Base-by-base conservation (phyloP, 2,888 invertebrate species). In the Tachystola acroxantha region DNA sequence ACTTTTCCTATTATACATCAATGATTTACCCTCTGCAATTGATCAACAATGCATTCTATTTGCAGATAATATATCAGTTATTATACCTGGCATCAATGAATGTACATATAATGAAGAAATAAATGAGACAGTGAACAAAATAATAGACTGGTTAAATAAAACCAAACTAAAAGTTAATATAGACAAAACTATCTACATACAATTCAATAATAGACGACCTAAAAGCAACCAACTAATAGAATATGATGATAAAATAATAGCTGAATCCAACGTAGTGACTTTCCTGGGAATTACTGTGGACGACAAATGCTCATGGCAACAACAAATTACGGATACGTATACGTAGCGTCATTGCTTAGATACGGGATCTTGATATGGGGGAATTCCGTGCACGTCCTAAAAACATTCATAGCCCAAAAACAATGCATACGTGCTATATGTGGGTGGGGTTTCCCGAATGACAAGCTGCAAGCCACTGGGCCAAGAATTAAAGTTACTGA, bases 291-390 rank as follows among this genome's bases (percentile, higher is more conserved):
- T n/a, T n/a, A n/a, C n/a, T n/a, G n/a, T n/a, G n/a, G n/a, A n/a
- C n/a, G n/a, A n/a, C n/a, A n/a, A n/a, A n/a, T n/a, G n/a, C n/a
- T n/a, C n/a, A n/a, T n/a, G n/a, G n/a, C n/a, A 27, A 27, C 16
- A 14, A 26, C 12, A 36, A 34, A 36, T 32, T 36, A 25, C 32
- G 32, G 11, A 22, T 30, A 46, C 31, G 42, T 37, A 11, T 46
- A 37, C 11, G 40, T 44, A 3, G 25, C 32, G 13, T 44, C 42
- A 7, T 16, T 37, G 12, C 13, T 44, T 2, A 36, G 40, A 13
- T 43, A 46, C 27, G 44, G 40, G n/a, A n/a, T n/a, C n/a, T n/a
- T n/a, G n/a, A n/a, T n/a, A n/a, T n/a, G n/a, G n/a, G n/a, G n/a
- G n/a, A 6, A 26, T 16, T 3, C 6, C 11, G 13, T 20, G 2